A percentile compares a stretch with the other conserved stretches of the same genome.
These are phyloP conservation scores for Camelus dromedarius DNA, from an alignment of 2,113 vertebrate genomes.

Conservation along the genomic window DNA sequence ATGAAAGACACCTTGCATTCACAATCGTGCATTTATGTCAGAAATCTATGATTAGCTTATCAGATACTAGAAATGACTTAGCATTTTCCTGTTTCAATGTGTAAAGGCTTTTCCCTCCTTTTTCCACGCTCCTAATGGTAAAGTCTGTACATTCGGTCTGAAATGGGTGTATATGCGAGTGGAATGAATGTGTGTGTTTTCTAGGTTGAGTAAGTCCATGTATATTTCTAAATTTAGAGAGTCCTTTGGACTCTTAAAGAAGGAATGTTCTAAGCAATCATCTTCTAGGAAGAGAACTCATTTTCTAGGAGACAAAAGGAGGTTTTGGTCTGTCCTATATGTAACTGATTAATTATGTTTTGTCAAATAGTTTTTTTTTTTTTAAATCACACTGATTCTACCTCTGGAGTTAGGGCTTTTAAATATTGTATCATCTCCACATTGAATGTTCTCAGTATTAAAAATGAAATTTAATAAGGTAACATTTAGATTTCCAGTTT, in stretches of 20 bases:
- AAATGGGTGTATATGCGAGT: not conserved
- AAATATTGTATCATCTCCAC: not conserved
- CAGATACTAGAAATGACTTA: not conserved
- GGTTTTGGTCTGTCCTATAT: not conserved
- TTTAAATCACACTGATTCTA: not conserved
- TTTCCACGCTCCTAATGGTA: not conserved
- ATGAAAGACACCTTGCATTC: not conserved
- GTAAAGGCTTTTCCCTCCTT: not conserved
- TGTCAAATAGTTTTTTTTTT: not conserved
- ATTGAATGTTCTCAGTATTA: not conserved
- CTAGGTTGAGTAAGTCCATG: not conserved
- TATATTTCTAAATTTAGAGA: not conserved
- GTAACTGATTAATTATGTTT: not conserved
- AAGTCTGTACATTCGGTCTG: not conserved
- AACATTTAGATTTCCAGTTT: not conserved
- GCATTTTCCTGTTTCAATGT: conserved; percentile 39
- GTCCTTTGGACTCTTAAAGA: not conserved
- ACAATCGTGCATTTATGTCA: not conserved
- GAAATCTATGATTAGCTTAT: conserved; percentile 36
- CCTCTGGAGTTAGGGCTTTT: not conserved
- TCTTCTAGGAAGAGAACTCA: conserved; percentile 3
- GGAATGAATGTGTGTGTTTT: not conserved
- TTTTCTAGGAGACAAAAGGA: conserved; percentile 12
- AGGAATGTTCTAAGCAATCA: not conserved
- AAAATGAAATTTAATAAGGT: conserved; percentile 19